A percentile compares a stretch with the other conserved stretches of the same genome.
Evolutionary conservation across 2,113 vertebrate species (phyloP).

Genomic region (Leptosomus discolor): DNA sequence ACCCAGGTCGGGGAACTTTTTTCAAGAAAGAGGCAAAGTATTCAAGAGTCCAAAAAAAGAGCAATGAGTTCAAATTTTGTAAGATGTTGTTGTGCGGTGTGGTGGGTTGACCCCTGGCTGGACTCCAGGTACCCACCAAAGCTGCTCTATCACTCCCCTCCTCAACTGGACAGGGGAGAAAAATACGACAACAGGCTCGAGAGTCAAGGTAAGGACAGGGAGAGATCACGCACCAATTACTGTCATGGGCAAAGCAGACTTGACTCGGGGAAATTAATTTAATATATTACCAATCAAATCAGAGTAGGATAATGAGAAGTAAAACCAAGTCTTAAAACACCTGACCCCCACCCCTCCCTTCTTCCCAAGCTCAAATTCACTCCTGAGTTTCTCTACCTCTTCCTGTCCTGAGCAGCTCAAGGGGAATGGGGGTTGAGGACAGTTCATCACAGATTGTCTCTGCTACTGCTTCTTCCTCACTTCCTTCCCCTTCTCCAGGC

Average conservation of each 20-base stretch:
- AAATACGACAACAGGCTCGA: accelerated
- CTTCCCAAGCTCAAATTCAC: background rate
- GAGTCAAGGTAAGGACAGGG: background rate
- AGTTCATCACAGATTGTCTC: background rate
- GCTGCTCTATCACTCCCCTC: background rate
- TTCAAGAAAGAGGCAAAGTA: background rate
- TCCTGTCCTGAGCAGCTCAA: background rate
- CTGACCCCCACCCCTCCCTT: background rate
- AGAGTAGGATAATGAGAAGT: background rate
- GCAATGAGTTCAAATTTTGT: background rate
- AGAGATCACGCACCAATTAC: background rate
- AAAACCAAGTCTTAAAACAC: background rate
- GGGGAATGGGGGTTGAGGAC: background rate
- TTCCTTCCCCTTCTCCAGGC: background rate
- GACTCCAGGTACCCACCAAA: background rate
- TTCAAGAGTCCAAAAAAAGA: background rate
- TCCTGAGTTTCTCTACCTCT: background rate
- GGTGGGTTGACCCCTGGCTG: background rate
- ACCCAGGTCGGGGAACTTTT: background rate
- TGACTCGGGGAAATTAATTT: background rate
- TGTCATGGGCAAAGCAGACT: background rate
- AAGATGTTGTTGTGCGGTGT: background rate
- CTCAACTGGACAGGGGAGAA: background rate
- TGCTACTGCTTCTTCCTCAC: background rate
- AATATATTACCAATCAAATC: background rate